Evolutionary conservation across 2,797 vertebrate species (phyloP).

Genomic region (Synanceia verrucosa): DNA sequence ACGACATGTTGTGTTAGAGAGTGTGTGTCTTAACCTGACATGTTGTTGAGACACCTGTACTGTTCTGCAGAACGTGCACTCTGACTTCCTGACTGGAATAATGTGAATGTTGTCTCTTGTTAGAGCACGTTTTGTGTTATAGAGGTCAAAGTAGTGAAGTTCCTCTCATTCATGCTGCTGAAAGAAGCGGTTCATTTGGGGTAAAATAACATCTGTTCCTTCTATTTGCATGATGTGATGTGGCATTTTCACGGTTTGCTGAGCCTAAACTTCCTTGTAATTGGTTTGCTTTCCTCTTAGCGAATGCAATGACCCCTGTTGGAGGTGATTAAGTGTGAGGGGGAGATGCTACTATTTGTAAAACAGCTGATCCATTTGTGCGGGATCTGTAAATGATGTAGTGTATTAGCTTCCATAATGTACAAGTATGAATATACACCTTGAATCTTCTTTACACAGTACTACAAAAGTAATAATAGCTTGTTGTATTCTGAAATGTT

Average conservation of each 20-base stretch:
- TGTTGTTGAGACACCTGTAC: conserved; percentile 16
- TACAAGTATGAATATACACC: neutral
- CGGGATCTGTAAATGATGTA: neutral
- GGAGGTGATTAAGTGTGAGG: conserved; percentile 43
- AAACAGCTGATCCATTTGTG: conserved; percentile 27
- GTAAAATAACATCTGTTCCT: conserved; percentile 57
- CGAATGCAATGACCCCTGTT: conserved; percentile 60
- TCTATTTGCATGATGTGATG: conserved; percentile 65
- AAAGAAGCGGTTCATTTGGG: conserved; percentile 47
- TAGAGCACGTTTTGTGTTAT: conserved; percentile 21
- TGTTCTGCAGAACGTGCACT: conserved; percentile 1
- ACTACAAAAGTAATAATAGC: neutral
- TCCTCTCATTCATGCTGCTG: conserved; percentile 7
- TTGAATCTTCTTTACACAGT: neutral
- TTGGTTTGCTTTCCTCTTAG: conserved; percentile 63
- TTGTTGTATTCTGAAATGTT: conserved; percentile 1
- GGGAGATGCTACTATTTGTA: conserved; percentile 28
- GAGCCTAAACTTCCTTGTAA: conserved; percentile 68
- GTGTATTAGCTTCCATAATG: neutral
- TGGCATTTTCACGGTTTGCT: conserved; percentile 69
- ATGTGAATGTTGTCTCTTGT: neutral
- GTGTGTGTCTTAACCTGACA: neutral
- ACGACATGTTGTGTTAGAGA: neutral
- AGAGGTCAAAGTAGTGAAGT: conserved; percentile 19
- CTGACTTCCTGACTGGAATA: neutral